Base-by-base conservation (phyloP, 2,888 invertebrate species). In the Gymnosoma rotundatum region DNA sequence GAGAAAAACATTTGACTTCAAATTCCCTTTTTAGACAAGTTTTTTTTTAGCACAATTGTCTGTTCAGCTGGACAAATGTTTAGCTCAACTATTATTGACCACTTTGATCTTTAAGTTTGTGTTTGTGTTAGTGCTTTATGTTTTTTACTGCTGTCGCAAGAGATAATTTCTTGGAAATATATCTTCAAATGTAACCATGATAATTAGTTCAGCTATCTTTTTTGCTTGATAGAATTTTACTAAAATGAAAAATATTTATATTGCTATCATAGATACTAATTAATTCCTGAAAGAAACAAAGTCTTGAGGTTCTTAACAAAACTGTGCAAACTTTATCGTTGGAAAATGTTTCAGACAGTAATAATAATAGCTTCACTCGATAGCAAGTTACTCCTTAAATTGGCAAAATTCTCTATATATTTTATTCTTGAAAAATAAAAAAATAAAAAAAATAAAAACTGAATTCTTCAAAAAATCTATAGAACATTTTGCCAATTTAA, bases 121-220 rank as follows among this genome's bases (percentile, higher is more conserved):
- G 14, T 16, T n/a, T 36, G n/a, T 16, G 12, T 25, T 16, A 7
- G 6, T 32, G 54, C 32, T 36, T 36, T 54, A 25, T 45, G 32
- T 14, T 42, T 42, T 42, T 12, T 54, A 54, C 16, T 54, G 36
- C 8, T 66, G 52, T 73, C 38, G n/a, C n/a, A 58, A 10, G 56
- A 58, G 58, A 58, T 10, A 14, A 58, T 36, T 66, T 66, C 75
- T 75, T 58, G 48, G 56, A 66, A 75, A 66, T 45, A 38, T 48
- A 20, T 58, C 32, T 12, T 42, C 4, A 38, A 45, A 14, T 45
- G 14, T 45, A 45, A 45, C 45, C 4, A 25, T 25, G 25, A 25
- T 25, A 25, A 25, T 4, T 45, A 45, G 2, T 45, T 4, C 45
- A 45, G 45, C 4, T 12, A 14, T 2, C 14, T 12, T 12, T 16